These are phyloP conservation scores for Sinhomidia bicolor DNA, from an alignment of 2,888 invertebrate genomes.

Conservation along the genomic window DNA sequence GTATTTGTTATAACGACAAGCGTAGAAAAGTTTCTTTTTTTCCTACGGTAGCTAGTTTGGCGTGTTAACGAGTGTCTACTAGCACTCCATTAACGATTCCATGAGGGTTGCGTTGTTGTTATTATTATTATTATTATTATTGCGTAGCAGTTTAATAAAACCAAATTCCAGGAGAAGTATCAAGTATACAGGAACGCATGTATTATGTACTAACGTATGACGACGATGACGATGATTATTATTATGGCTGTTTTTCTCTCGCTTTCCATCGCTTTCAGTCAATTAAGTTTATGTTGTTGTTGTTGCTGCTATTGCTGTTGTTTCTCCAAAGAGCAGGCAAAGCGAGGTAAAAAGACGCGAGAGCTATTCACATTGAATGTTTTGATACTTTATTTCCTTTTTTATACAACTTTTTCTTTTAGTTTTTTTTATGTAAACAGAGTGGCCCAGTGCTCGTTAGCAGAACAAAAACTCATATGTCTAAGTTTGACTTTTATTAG, in stretches of 20 bases:
- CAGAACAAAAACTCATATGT: conserved; percentile 31
- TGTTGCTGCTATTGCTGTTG: too few relatives aligned
- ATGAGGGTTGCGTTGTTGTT: neutral
- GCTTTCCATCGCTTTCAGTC: neutral
- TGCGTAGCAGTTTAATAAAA: neutral
- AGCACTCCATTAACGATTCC: too few relatives aligned
- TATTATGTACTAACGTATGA: too few relatives aligned
- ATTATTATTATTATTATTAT: neutral
- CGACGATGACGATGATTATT: neutral
- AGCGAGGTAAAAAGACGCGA: neutral
- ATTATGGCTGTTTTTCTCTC: neutral
- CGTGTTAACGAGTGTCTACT: too few relatives aligned
- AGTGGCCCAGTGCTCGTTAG: conserved; percentile 22
- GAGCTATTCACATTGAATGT: neutral
- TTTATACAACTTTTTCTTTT: neutral
- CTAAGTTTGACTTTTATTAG: conserved; percentile 57
- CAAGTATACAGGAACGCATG: too few relatives aligned
- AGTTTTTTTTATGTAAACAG: neutral
- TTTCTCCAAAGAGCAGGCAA: neutral
- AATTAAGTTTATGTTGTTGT: conserved; percentile 32
- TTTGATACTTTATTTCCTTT: conserved; percentile 61
- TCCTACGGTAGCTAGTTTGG: too few relatives aligned
- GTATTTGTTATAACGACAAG: neutral
- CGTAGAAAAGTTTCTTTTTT: too few relatives aligned
- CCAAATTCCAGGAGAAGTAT: too few relatives aligned